A percentile compares a stretch with the other conserved stretches of the same genome.
Conservation (phyloP, 2,797 vertebrate species). For the Tachyglossus aculeatus region DNA sequence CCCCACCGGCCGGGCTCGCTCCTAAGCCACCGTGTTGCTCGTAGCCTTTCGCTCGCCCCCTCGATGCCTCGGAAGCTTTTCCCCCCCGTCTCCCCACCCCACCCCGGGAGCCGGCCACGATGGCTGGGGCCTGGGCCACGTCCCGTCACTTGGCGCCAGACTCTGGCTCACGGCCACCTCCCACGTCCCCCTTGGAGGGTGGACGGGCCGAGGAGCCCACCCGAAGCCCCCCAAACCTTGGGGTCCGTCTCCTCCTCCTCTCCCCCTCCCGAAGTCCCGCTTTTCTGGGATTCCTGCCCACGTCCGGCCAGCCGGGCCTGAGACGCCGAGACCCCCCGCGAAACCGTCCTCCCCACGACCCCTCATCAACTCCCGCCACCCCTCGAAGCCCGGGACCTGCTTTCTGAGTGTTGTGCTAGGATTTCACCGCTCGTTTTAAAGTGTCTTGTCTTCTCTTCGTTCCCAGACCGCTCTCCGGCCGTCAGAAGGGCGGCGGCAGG, state of each 20-base stretch:
- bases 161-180: too few relatives aligned
- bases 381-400: neutral
- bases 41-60: constrained; percentile 52
- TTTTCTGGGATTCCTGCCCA: neutral
- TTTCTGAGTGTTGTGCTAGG: constrained; percentile 57
- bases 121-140: too few relatives aligned
- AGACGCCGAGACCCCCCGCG: neutral
- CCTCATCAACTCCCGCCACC: neutral
- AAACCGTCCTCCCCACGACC: neutral
- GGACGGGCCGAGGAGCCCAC: neutral
- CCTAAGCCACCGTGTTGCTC: constrained; percentile 11
- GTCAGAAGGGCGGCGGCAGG: constrained; percentile 30
- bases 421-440: constrained; percentile 60
- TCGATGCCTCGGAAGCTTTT: constrained; percentile 18
- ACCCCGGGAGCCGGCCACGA: too few relatives aligned
- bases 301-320: neutral
- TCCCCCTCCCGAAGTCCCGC: too few relatives aligned
- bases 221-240: neutral
- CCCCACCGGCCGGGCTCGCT: constrained; percentile 48
- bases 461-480: constrained; percentile 49
- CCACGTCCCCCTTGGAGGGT: constrained; percentile 2
- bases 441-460: constrained; percentile 60
- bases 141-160: too few relatives aligned
- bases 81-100: neutral
- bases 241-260: too few relatives aligned